Percentiles rank a stretch among this genome's conserved stretches.
Conservation (phyloP, 2,888 invertebrate species). For the Philhelius pedissequus region DNA sequence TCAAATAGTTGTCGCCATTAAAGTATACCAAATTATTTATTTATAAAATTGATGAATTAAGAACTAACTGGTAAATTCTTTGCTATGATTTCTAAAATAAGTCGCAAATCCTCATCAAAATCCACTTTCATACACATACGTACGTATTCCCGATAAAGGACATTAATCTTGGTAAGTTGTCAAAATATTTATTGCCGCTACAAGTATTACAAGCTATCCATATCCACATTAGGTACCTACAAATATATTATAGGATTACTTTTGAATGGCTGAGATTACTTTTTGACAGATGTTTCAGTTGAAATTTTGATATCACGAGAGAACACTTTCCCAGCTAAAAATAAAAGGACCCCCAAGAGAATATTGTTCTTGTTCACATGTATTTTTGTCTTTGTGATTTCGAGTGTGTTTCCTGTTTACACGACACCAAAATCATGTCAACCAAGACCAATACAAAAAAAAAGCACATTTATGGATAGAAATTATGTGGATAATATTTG, state of each 20-base stretch:
- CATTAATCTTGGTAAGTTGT: background rate
- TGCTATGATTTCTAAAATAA: no score
- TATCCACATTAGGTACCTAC: background rate
- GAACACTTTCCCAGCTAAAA: background rate
- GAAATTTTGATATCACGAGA: constrained; percentile 39
- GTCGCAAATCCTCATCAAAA: background rate
- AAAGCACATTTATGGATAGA: background rate
- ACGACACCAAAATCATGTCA: background rate
- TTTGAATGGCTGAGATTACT: constrained; percentile 39
- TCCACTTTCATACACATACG: background rate
- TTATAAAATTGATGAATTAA: no score
- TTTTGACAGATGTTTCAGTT: constrained; percentile 59
- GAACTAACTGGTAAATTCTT: no score
- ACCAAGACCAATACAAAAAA: background rate
- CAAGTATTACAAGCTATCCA: background rate
- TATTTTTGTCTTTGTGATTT: background rate
- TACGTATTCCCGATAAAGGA: background rate
- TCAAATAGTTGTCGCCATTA: no score
- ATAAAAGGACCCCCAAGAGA: background rate
- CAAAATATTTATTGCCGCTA: background rate
- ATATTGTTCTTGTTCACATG: background rate
- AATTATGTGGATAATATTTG: background rate
- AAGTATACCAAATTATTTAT: no score
- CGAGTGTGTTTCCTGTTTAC: background rate
- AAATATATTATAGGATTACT: background rate